Base-by-base conservation (phyloP, 2,797 vertebrate genomes). In the Fistularia commersonii region DNA sequence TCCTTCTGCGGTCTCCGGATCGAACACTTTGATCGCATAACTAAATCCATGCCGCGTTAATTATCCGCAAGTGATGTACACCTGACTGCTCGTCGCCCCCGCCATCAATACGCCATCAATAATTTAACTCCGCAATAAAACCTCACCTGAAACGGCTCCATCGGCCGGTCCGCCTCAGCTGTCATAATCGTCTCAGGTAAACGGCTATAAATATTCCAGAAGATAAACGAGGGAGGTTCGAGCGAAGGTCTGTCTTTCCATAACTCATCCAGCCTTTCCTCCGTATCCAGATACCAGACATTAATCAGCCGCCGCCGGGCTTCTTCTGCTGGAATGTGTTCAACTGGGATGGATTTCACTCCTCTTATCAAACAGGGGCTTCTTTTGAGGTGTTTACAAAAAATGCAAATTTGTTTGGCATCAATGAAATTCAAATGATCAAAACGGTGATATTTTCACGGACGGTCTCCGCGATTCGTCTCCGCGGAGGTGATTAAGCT, bases 131-230 rank as follows among this genome's bases (percentile, higher is more conserved):
- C 48, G 41, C 49, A 35, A 45, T 40, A 52, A 54, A 64, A 79
- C 55, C 48, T 68, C 52, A 57, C 69, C 53, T 69, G 44, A 55
- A 75, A 47, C 33, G 48, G 32, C 62, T 54, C 46, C 50, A 57
- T 64, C 64, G 56, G 51, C 64, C 42, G 15, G 11, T 78, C 48
- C 40, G 14, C 9, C 64, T 51, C 34, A 39, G 72, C 31, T 34
- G 48, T 39, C n/a, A 1, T 56, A 45, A 57, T 68, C 56, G 55
- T 82, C 61, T 66, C 66, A 40, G 46, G 66, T 69, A 81, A 79
- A 64, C 12, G 33, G 12, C 35, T 57, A 77, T 84, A 64, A 86
- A 86, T 88, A 86, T 83, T 86, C 58, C 54, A 11, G 52, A 56
- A 69, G 60, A 31, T 8, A 60, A 38, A 58, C 32, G 34, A 54